Conservation (phyloP, 2,113 vertebrate genomes). For the Neopipo cinnamomea region DNA sequence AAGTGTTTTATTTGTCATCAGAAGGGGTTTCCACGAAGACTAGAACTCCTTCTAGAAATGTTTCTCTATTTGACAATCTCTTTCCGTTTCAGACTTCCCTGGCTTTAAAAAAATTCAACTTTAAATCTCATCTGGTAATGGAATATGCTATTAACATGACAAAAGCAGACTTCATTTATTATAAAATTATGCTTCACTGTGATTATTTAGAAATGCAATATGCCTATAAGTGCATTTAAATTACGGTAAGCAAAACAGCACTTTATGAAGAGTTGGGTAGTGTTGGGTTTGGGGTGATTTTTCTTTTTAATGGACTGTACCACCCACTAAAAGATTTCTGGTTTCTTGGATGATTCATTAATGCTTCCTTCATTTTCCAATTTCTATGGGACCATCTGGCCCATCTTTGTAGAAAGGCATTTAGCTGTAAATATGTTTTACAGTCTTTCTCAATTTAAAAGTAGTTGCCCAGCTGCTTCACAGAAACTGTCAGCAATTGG, state of each 20-base stretch:
- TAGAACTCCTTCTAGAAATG: neutral
- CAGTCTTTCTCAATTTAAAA: conserved; percentile 63
- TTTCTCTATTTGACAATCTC: neutral
- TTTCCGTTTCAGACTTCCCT: neutral
- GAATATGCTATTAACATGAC: neutral
- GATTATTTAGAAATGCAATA: conserved; percentile 37
- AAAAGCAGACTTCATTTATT: neutral
- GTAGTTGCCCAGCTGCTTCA: conserved; percentile 65
- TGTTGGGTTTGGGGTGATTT: conserved; percentile 30
- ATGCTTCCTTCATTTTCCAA: conserved; percentile 57
- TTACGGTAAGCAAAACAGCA: neutral
- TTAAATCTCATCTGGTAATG: neutral
- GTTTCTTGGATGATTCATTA: conserved; percentile 63
- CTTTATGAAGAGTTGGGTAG: conserved; percentile 12
- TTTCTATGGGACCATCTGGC: conserved; percentile 66
- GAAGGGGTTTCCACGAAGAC: neutral
- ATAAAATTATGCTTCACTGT: neutral
- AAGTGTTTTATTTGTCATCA: neutral
- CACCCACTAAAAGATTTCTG: conserved; percentile 52
- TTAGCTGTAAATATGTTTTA: conserved; percentile 66
- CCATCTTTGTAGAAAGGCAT: conserved; percentile 52
- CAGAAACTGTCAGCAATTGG: conserved; percentile 60
- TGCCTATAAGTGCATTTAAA: conserved; percentile 17
- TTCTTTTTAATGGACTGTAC: conserved; percentile 59
- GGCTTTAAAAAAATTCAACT: neutral